A percentile compares a stretch with the other conserved stretches of the same genome.
Evolutionary conservation across 2,888 invertebrate species (phyloP).

Genomic region (Nasonovia ribisnigri): DNA sequence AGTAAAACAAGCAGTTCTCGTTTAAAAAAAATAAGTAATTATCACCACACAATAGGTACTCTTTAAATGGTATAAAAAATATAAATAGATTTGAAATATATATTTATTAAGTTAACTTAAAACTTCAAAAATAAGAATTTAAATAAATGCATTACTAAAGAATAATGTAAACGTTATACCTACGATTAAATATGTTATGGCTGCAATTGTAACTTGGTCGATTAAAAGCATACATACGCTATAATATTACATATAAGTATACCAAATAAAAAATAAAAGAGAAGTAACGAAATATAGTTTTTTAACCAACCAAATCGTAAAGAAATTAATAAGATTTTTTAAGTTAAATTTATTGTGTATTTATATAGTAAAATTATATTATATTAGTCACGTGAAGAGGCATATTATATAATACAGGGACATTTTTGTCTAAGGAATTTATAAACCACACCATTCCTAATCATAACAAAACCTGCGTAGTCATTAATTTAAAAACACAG

Average conservation of each 20-base stretch:
- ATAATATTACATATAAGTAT: not conserved
- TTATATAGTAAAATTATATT: too few relatives aligned
- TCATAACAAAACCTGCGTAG: too few relatives aligned
- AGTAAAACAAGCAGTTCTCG: too few relatives aligned
- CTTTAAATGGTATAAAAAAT: not conserved
- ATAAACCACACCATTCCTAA: too few relatives aligned
- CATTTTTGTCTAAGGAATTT: too few relatives aligned
- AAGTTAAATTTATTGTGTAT: too few relatives aligned
- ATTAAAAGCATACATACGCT: not conserved
- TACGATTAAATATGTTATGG: not conserved
- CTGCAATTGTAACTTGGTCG: not conserved
- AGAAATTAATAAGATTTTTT: too few relatives aligned
- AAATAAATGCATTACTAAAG: not conserved
- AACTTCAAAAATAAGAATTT: not conserved
- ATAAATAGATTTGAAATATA: not conserved
- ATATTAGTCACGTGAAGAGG: too few relatives aligned
- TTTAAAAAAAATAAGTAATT: not conserved
- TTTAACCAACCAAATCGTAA: too few relatives aligned
- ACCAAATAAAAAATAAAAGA: not conserved
- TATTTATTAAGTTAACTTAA: not conserved
- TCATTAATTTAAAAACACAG: too few relatives aligned
- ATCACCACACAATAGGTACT: not conserved
- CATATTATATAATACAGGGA: too few relatives aligned
- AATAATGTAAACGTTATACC: not conserved
- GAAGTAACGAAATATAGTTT: not conserved